Evolutionary conservation across 2,113 vertebrate species (phyloP).

Genomic region (Podocnemis expansa): DNA sequence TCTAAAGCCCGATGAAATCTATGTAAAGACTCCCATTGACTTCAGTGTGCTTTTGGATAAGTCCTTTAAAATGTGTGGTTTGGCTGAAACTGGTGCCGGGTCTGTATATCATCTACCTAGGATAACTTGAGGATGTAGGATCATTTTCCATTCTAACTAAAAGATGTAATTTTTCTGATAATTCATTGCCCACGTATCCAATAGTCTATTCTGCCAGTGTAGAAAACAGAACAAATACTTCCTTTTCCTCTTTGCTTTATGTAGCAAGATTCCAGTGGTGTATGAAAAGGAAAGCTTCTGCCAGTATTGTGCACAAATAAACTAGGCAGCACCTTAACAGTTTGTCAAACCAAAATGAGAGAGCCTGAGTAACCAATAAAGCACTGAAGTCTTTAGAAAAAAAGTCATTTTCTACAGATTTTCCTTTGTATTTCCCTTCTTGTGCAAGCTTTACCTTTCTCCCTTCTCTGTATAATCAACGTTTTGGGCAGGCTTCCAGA

Average conservation of each 20-base stretch:
- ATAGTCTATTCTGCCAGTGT: neutral
- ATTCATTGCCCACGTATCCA: neutral
- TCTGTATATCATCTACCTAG: neutral
- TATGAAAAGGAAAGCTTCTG: neutral
- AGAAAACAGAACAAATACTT: neutral
- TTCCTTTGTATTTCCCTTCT: neutral
- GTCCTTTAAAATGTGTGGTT: neutral
- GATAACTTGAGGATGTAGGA: neutral
- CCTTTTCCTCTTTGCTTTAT: neutral
- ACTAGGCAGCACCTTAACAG: neutral
- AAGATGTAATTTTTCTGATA: neutral
- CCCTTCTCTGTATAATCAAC: neutral
- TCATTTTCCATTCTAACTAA: neutral
- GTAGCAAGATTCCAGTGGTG: neutral
- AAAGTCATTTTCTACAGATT: neutral
- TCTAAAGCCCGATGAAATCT: neutral
- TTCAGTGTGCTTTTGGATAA: neutral
- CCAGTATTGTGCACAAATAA: neutral
- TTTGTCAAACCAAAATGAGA: neutral
- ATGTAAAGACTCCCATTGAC: neutral
- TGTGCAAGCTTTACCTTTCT: neutral
- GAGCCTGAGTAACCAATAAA: neutral
- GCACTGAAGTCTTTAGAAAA: neutral
- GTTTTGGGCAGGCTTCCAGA: too few relatives aligned
- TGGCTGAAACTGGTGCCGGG: neutral